phyloP scores from a whole-genome alignment of 2,113 vertebrate genomes.

The Corythaeola cristata region DNA sequence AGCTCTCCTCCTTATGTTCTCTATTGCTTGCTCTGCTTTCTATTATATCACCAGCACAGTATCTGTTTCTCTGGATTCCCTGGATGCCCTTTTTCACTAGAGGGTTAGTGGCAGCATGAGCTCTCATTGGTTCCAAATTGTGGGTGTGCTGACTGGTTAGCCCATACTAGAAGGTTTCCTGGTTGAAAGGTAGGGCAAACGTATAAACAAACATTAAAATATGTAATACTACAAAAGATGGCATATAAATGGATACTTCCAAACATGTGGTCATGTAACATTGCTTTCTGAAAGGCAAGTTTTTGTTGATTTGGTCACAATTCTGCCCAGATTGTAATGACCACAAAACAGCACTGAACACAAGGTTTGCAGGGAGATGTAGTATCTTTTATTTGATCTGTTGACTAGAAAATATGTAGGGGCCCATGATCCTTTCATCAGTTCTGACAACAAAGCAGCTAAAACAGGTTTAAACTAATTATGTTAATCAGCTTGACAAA shows the following conservation, averaged over 20 bases:
- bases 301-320: neutral
- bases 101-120: neutral
- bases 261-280: too few species aligned
- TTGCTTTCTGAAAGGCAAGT: neutral
- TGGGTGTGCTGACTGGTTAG: neutral
- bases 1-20: neutral
- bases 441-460: neutral
- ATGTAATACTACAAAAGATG: neutral
- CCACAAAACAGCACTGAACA: neutral
- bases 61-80: neutral
- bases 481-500: neutral
- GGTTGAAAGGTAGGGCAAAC: neutral
- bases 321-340: neutral
- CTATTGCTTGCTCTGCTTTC: neutral
- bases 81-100: neutral
- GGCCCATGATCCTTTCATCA: neutral
- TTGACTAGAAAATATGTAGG: neutral
- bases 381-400: neutral
- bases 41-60: fast-evolving
- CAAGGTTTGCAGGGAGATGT: neutral
- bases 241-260: neutral
- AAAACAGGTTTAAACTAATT: slow-evolving; percentile 17
- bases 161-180: neutral
- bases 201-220: neutral
- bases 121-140: fast-evolving